phyloP scores from a whole-genome alignment of 2,888 invertebrate genomes.

The Embidobia sp. region DNA sequence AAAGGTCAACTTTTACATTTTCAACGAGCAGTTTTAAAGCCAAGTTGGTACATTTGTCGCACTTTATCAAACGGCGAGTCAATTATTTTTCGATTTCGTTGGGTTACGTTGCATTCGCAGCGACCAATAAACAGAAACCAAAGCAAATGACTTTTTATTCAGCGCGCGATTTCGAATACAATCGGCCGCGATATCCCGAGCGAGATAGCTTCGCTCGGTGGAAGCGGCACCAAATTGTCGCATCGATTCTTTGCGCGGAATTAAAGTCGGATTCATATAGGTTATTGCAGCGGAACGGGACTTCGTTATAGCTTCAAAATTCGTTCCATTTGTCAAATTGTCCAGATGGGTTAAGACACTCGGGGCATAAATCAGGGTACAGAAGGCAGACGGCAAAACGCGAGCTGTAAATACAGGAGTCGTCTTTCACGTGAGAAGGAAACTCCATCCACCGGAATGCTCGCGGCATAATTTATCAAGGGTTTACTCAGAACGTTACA shows the following conservation, averaged over 20 bases:
- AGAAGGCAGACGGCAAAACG: conserved; percentile 46
- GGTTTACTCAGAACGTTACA: conserved; percentile 63
- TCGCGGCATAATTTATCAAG: conserved; percentile 70
- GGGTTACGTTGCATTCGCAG: not conserved
- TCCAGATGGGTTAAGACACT: conserved; percentile 31
- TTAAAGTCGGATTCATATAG: conserved; percentile 9
- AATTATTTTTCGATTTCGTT: not conserved
- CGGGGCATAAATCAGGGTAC: conserved; percentile 59
- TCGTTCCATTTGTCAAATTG: conserved; percentile 39
- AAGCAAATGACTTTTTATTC: conserved; percentile 31
- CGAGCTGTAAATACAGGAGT: conserved; percentile 45
- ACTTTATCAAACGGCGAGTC: conserved; percentile 2
- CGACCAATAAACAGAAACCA: conserved; percentile 19
- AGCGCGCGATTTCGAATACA: not conserved
- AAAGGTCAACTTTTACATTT: too few species aligned
- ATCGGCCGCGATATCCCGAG: conserved; percentile 13
- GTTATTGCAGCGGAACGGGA: too few species aligned
- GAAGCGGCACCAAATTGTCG: conserved; percentile 7
- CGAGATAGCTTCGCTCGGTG: conserved; percentile 24
- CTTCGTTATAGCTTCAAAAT: too few species aligned
- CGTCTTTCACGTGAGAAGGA: conserved; percentile 46
- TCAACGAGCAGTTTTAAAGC: too few species aligned
- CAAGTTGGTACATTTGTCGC: too few species aligned
- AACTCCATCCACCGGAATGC: conserved; percentile 66
- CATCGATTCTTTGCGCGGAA: conserved; percentile 9